Percentiles rank a stretch among this genome's conserved stretches.
Evolutionary conservation across 2,888 invertebrate genomes (phyloP).

Genomic region (Tinea semifulvella): DNA sequence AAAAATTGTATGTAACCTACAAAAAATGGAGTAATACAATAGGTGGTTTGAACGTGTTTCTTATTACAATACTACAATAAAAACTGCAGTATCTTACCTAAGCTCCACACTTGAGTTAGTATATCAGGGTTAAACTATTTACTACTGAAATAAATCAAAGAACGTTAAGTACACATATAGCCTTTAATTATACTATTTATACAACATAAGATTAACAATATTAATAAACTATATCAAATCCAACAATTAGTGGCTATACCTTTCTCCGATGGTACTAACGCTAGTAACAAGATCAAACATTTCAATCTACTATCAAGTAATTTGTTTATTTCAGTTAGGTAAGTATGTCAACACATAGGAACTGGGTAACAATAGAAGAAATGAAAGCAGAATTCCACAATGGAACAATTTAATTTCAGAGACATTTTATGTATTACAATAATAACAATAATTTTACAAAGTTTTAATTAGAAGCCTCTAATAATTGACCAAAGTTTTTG

Average conservation of each 20-base stretch:
- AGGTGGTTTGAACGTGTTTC: no score
- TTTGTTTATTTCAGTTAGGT: neutral
- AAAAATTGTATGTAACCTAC: no score
- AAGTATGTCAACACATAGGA: neutral
- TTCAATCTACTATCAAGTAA: neutral
- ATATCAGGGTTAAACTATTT: neutral
- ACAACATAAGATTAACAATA: slow-evolving; percentile 67
- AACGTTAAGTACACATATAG: slow-evolving; percentile 60
- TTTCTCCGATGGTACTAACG: slow-evolving; percentile 58
- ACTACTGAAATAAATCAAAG: slow-evolving; percentile 59
- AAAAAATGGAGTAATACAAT: no score
- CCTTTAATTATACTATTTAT: slow-evolving; percentile 67
- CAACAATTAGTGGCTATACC: slow-evolving; percentile 64
- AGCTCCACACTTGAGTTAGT: slow-evolving; percentile 9
- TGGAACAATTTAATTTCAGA: neutral
- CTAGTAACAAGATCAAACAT: slow-evolving; percentile 60
- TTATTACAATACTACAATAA: slow-evolving; percentile 4
- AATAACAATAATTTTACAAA: slow-evolving; percentile 4
- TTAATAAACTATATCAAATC: slow-evolving; percentile 68
- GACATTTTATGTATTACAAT: neutral
- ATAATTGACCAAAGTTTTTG: slow-evolving; percentile 66
- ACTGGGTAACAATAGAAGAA: no score
- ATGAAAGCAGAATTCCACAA: no score
- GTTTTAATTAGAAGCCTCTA: slow-evolving; percentile 36
- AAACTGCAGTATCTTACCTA: slow-evolving; percentile 11